phyloP scores from a whole-genome alignment of 1,140 invertebrate genomes.

The Drosophila azteca region DNA sequence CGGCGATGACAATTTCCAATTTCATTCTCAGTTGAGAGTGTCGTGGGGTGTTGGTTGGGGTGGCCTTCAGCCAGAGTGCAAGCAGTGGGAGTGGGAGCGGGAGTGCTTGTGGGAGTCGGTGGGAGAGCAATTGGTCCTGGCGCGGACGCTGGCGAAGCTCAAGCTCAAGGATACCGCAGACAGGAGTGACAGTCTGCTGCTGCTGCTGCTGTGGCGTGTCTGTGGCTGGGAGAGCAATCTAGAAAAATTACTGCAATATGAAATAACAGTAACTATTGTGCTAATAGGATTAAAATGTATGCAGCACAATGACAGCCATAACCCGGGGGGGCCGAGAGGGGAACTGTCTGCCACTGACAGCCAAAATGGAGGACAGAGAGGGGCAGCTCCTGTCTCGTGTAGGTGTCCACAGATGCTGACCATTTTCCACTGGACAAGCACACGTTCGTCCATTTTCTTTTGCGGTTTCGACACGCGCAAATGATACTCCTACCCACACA shows the following conservation, averaged over 20 bases:
- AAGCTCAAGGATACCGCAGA: conserved; percentile 56
- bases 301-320: conserved; percentile 14
- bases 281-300: conserved; percentile 69
- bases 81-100: background rate
- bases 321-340: background rate
- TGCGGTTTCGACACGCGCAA: conserved; percentile 15
- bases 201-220: conserved; percentile 6
- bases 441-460: conserved; percentile 19
- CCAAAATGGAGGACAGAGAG: background rate
- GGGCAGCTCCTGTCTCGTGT: background rate
- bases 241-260: conserved; percentile 58
- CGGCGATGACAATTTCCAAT: conserved; percentile 46
- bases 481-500: background rate
- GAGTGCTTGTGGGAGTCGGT: too few relatives aligned
- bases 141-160: conserved; percentile 13
- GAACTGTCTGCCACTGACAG: conserved; percentile 37
- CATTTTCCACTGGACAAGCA: conserved; percentile 25
- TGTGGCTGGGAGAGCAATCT: conserved; percentile 31
- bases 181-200: conserved; percentile 28
- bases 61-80: conserved; percentile 16
- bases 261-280: conserved; percentile 58
- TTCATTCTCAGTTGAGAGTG: conserved; percentile 15
- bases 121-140: background rate
- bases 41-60: background rate
- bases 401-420: conserved; percentile 52